Evolutionary conservation across 2,888 invertebrate genomes (phyloP).

Genomic region (Leptopilina myrica): DNA sequence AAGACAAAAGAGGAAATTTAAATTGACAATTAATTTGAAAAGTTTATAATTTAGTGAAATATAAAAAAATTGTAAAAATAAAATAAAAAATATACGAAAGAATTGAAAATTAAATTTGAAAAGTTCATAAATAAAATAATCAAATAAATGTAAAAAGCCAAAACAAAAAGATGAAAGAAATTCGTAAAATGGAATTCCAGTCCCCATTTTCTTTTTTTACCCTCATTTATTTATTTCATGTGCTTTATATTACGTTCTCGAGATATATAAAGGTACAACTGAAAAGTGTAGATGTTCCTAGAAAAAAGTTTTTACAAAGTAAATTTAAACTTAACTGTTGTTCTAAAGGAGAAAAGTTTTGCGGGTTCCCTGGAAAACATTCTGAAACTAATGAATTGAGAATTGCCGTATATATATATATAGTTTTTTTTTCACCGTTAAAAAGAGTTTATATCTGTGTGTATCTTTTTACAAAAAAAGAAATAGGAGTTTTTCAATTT

Average conservation of each 20-base stretch:
- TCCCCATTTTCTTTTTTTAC: neutral
- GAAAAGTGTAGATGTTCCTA: neutral
- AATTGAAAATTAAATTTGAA: too few species aligned
- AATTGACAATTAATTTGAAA: too few species aligned
- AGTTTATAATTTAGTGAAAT: too few species aligned
- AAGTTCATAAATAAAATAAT: too few species aligned
- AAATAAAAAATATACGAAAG: too few species aligned
- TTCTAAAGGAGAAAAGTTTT: conserved; percentile 3
- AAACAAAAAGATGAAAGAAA: too few species aligned
- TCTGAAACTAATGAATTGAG: conserved; percentile 10
- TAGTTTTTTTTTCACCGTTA: neutral
- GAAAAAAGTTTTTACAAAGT: neutral
- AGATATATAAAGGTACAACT: neutral
- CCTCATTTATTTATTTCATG: neutral
- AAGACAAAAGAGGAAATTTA: too few species aligned
- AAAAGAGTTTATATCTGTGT: neutral
- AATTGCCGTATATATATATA: neutral
- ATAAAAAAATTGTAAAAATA: too few species aligned
- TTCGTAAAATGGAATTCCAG: too few species aligned
- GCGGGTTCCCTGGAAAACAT: conserved; percentile 5
- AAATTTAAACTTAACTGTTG: conserved; percentile 11
- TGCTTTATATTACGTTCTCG: neutral
- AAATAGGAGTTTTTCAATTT: neutral
- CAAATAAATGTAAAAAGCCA: too few species aligned
- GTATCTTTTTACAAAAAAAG: neutral